Evolutionary conservation across 2,113 vertebrate species (phyloP).

Genomic region (Noturus placidus): DNA sequence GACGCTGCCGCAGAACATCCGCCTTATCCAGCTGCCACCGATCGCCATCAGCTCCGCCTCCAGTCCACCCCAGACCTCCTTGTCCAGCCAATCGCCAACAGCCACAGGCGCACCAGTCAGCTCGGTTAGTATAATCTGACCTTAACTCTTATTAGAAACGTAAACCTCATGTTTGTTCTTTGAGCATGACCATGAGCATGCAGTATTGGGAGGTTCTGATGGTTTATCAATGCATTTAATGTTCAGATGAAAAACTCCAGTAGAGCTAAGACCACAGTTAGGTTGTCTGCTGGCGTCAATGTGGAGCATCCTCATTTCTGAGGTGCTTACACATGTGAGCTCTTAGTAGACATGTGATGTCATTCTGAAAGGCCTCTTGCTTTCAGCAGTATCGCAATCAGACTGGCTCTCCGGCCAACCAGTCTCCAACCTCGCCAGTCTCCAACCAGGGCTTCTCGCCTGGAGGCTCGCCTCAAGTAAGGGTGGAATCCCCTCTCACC

Average conservation of each 20-base stretch:
- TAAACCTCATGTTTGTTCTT: neutral
- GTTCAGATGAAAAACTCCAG: neutral
- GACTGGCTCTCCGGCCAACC: slow-evolving; percentile 96
- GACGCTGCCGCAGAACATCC: slow-evolving; percentile 70
- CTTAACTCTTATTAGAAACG: neutral
- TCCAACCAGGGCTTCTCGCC: slow-evolving; percentile 99
- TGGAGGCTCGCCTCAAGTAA: slow-evolving; percentile 98
- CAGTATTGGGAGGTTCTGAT: neutral
- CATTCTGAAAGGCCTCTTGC: slow-evolving; percentile 82
- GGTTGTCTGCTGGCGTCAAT: slow-evolving; percentile 1
- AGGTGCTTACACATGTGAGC: slow-evolving; percentile 4
- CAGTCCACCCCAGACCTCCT: slow-evolving; percentile 80
- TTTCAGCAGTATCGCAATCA: slow-evolving; percentile 98
- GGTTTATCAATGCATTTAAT: slow-evolving; percentile 2
- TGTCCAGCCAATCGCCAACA: slow-evolving; percentile 80
- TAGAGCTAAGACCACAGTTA: neutral
- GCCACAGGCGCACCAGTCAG: slow-evolving; percentile 84
- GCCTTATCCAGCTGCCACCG: slow-evolving; percentile 83
- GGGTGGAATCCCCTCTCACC: slow-evolving; percentile 65
- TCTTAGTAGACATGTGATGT: slow-evolving; percentile 72
- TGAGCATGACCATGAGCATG: neutral
- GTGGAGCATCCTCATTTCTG: neutral
- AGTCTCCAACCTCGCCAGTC: slow-evolving; percentile 99
- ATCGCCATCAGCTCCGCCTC: slow-evolving; percentile 77
- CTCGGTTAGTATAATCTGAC: slow-evolving; percentile 78